Percentiles rank a stretch among this genome's conserved stretches.
Conservation (phyloP, 2,797 vertebrate genomes). For the Ciconia nigra region DNA sequence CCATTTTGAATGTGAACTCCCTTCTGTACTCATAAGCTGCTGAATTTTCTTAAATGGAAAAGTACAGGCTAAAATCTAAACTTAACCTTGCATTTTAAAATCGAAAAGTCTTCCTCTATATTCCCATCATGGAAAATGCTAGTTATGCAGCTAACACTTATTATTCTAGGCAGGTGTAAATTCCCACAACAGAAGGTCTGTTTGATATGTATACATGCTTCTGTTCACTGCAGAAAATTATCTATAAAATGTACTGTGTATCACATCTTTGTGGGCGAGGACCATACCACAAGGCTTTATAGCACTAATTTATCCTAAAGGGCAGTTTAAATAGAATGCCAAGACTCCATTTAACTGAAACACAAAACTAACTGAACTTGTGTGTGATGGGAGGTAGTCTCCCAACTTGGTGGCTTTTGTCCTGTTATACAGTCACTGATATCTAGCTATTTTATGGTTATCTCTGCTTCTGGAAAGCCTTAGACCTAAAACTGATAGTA, state of each 20-base stretch:
- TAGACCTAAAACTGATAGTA: neutral
- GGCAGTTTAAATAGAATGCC: neutral
- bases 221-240: neutral
- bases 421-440: neutral
- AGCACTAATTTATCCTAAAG: neutral
- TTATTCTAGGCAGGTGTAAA: slow-evolving; percentile 23
- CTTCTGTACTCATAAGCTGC: neutral
- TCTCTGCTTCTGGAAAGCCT: neutral
- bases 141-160: neutral
- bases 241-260: neutral
- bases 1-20: neutral
- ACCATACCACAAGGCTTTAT: neutral
- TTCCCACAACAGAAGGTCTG: neutral
- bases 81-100: neutral
- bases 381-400: neutral
- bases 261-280: neutral
- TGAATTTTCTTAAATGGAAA: neutral
- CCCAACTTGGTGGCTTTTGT: neutral
- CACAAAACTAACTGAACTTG: neutral
- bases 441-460: neutral
- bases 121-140: neutral
- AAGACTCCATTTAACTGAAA: neutral
- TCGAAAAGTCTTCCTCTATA: neutral
- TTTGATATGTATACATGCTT: neutral
- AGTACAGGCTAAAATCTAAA: neutral